Percentiles rank a stretch among this genome's conserved stretches.
These are phyloP conservation scores for Drosophila multiciliata DNA, from an alignment of 2,888 invertebrate species.

Conservation along the genomic window DNA sequence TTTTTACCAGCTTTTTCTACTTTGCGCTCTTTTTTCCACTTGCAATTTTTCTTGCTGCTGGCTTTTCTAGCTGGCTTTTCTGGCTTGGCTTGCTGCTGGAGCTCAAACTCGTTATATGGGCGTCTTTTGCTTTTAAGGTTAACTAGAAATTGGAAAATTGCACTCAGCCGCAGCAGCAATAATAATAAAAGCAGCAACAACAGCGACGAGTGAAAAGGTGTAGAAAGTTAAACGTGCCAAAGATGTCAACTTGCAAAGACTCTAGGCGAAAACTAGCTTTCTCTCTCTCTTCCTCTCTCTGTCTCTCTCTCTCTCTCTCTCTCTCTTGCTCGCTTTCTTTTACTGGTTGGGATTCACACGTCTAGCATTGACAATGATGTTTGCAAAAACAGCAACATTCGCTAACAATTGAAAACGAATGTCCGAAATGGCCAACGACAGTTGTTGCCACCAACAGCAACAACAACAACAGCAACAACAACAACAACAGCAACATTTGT, in stretches of 20 bases:
- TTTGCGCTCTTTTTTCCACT: slow-evolving; percentile 4
- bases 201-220: slow-evolving; percentile 24
- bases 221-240: slow-evolving; percentile 57
- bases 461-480: slow-evolving; percentile 22
- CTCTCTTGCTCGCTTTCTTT: neutral
- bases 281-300: neutral
- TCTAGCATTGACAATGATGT: slow-evolving; percentile 46
- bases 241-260: slow-evolving; percentile 51
- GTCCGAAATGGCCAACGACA: slow-evolving; percentile 57
- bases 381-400: slow-evolving; percentile 34
- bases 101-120: slow-evolving; percentile 52
- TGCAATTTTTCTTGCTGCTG: slow-evolving; percentile 62
- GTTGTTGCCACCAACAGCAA: slow-evolving; percentile 28
- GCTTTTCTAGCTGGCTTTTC: slow-evolving; percentile 6
- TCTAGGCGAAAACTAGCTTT: slow-evolving; percentile 37
- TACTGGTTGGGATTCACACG: slow-evolving; percentile 41
- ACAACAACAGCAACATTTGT: slow-evolving; percentile 37
- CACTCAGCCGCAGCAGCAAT: slow-evolving; percentile 40
- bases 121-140: slow-evolving; percentile 59
- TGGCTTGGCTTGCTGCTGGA: slow-evolving; percentile 4
- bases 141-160: slow-evolving; percentile 78
- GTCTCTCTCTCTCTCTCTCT: neutral
- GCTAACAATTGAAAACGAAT: slow-evolving; percentile 63
- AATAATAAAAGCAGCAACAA: slow-evolving; percentile 8
- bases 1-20: slow-evolving; percentile 14